Percentiles rank a stretch among this genome's conserved stretches.
Conservation (phyloP, 1,140 invertebrate genomes). For the Chelonus insularis region DNA sequence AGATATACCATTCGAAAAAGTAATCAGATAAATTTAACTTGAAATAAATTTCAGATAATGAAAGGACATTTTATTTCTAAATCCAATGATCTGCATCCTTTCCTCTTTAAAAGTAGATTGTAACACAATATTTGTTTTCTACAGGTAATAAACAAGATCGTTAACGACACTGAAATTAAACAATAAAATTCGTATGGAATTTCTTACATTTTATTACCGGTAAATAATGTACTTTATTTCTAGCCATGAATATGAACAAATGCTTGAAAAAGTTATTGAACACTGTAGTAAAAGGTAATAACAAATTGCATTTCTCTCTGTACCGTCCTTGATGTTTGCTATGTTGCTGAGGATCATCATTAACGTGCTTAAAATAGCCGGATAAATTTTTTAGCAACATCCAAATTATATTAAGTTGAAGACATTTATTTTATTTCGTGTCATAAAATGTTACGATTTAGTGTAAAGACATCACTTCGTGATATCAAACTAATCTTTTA, state of each 20-base stretch:
- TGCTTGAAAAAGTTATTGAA: neutral
- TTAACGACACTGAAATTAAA: slow-evolving; percentile 48
- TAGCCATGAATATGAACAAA: neutral
- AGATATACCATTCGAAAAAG: neutral
- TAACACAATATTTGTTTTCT: slow-evolving; percentile 54
- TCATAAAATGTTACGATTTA: no score
- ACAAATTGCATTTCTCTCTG: no score
- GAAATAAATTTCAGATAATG: no score
- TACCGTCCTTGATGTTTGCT: no score
- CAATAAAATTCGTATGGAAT: slow-evolving; percentile 29
- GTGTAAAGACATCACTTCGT: no score
- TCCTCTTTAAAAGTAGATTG: neutral
- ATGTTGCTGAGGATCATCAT: no score
- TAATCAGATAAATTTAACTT: neutral
- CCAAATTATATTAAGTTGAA: no score
- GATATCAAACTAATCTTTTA: no score
- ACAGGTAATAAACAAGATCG: slow-evolving; percentile 55
- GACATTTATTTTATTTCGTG: no score
- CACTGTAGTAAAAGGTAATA: neutral
- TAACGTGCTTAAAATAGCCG: no score
- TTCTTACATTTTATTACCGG: slow-evolving; percentile 52
- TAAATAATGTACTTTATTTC: slow-evolving; percentile 58
- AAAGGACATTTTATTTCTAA: neutral
- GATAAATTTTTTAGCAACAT: no score
- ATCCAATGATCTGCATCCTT: no score